Conservation (phyloP, 2,797 vertebrate species). For the Anguilla anguilla region DNA sequence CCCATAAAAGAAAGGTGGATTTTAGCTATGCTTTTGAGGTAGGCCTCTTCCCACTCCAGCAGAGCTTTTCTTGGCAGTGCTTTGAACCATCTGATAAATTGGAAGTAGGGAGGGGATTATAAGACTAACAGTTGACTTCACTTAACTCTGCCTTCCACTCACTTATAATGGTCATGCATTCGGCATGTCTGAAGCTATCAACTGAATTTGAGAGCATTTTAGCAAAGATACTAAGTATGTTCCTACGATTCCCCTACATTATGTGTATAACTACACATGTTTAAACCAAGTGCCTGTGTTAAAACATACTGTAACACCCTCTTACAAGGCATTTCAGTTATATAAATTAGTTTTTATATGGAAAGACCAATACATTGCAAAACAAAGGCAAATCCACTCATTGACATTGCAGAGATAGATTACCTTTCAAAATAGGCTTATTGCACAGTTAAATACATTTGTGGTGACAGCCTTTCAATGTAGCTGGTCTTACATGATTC, state of each 20-base stretch:
- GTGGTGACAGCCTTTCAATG: neutral
- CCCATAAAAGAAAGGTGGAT: neutral
- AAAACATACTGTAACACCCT: neutral
- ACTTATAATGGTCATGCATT: neutral
- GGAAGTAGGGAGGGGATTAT: slow-evolving; percentile 12
- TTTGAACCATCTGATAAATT: slow-evolving; percentile 29
- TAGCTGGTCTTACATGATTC: neutral
- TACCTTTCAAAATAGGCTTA: neutral
- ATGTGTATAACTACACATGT: neutral
- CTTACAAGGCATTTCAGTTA: neutral
- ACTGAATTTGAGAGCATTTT: neutral
- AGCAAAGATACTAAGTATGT: neutral
- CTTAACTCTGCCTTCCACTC: slow-evolving; percentile 10
- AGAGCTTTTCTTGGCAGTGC: slow-evolving; percentile 12
- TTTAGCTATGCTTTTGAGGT: slow-evolving; percentile 11
- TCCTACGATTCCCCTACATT: neutral
- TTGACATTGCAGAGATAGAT: neutral
- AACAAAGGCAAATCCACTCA: neutral
- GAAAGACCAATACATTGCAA: neutral
- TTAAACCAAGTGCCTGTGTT: neutral
- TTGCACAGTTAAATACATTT: neutral
- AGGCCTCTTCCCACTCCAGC: neutral
- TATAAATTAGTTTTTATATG: neutral
- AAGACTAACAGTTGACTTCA: slow-evolving; percentile 19
- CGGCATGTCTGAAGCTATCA: neutral